Evolutionary conservation across 2,113 vertebrate species (phyloP), one percentile per base, ranked within the genome.

Genomic region (Coracopsis vasa): DNA sequence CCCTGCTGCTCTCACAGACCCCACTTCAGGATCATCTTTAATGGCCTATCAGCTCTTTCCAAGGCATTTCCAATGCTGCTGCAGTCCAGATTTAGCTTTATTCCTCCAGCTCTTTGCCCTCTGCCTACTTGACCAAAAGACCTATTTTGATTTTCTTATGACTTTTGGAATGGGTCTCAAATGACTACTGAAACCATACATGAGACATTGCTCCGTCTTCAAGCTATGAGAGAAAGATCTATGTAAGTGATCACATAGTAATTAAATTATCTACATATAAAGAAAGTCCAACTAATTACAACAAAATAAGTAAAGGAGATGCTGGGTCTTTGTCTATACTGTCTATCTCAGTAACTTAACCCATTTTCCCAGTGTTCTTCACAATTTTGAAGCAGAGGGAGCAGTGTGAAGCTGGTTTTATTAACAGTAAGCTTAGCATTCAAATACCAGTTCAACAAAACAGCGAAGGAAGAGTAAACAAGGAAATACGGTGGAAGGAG

Each of bases 101-200:
- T 21, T 88, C 21, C 50, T 86, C 51, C 29, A 42, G 15, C 5
- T 88, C 5, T 72, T 83, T 45, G 69, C 44, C 35, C 20, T 79
- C 11, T 31, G 3, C 42, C 35, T 80, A 5, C 27, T 80, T 90
- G 53, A 60, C 12, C 5, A 3, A 79, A 65, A 9, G 1, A n/a
- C 4, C 9, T n/a, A 9, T 8, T 67, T 45, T 48, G 7, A 23
- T n/a, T 54, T 35, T 42, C 66, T 13, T 21, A 27, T 1, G 0
- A 84, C 8, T 42, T 69, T 44, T n/a, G 21, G 20, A 8, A 23
- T 11, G 35, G 11, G 78, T 82, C 67, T 90, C 20, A 75, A 87
- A 42, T n/a, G 21, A 41, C 44, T 71, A 20, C 41, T 54, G 24
- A 51, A 51, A 67, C 61, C 45, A 42, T 85, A 31, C 11, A 67